phyloP scores from a whole-genome alignment of 1,140 invertebrate species.

The Probaryconus sp. region DNA sequence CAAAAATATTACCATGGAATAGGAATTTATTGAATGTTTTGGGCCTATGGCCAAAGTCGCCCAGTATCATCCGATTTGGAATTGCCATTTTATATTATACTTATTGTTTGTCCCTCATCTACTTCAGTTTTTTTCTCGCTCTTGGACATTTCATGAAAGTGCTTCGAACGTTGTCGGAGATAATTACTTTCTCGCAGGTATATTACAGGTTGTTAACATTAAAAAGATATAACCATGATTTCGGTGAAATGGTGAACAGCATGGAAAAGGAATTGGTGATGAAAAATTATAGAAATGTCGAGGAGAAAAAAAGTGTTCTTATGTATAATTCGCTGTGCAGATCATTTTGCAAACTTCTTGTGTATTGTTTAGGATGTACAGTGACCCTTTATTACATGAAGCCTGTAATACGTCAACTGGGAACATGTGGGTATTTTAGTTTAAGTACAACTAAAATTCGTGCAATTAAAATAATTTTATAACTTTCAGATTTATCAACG shows the following conservation, averaged over 20 bases:
- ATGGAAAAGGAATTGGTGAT: conserved; percentile 43
- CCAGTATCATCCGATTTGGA: conserved; percentile 39
- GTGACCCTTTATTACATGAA: conserved; percentile 54
- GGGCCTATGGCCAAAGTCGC: conserved; percentile 56
- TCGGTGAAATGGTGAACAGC: conserved; percentile 55
- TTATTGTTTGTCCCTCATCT: conserved; percentile 37
- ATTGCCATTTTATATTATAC: conserved; percentile 36
- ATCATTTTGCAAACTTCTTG: conserved; percentile 47
- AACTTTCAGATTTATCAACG: conserved; percentile 28
- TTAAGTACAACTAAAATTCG: too few relatives aligned
- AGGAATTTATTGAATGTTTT: conserved; percentile 46
- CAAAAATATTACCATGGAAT: conserved; percentile 55
- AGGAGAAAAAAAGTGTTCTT: conserved; percentile 48
- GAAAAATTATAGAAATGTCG: conserved; percentile 39
- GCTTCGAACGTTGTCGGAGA: conserved; percentile 41
- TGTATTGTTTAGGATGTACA: conserved; percentile 44
- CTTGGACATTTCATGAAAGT: conserved; percentile 54
- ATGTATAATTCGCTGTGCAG: conserved; percentile 33
- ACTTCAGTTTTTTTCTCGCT: conserved; percentile 38
- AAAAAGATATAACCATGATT: conserved; percentile 47
- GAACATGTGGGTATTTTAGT: conserved; percentile 35
- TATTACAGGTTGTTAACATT: conserved; percentile 53
- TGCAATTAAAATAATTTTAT: conserved; percentile 1
- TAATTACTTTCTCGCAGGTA: conserved; percentile 56
- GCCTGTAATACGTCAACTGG: conserved; percentile 48